Conservation (phyloP, 2,113 vertebrate species). For the Hippocampus zosterae region DNA sequence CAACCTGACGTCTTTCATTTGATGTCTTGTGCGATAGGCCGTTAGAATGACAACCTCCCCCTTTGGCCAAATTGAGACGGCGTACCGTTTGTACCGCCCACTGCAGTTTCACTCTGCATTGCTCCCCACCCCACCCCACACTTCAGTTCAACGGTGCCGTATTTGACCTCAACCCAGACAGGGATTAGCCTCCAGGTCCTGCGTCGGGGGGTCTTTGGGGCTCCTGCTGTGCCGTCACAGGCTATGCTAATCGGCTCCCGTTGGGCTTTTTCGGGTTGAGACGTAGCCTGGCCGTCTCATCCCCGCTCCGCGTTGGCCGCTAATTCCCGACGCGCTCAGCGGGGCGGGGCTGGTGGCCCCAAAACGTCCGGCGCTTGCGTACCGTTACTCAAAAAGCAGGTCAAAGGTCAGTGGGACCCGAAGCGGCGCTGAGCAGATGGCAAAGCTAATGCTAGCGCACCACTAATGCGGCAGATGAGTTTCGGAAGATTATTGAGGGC, state of each 20-base stretch:
- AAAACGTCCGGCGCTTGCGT: background rate
- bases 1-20: too few relatives aligned
- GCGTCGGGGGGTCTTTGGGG: conserved; percentile 5
- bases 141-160: too few relatives aligned
- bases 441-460: background rate
- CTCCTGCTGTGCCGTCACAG: conserved; percentile 31
- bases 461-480: background rate
- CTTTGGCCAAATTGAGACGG: too few relatives aligned
- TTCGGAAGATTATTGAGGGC: background rate
- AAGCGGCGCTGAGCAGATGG: background rate
- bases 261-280: conserved; percentile 27
- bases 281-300: conserved; percentile 38
- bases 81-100: background rate
- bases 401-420: background rate
- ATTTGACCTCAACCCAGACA: conserved; percentile 9
- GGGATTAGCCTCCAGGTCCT: conserved; percentile 9
- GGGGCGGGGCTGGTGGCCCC: background rate
- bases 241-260: conserved; percentile 45
- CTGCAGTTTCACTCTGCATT: too few relatives aligned
- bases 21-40: too few relatives aligned
- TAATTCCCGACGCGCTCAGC: conserved; percentile 25
- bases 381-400: background rate
- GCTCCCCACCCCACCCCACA: too few relatives aligned
- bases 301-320: conserved; percentile 13
- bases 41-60: too few relatives aligned